Percentiles rank a stretch among this genome's conserved stretches.
These are phyloP conservation scores for Stercorarius parasiticus DNA, from an alignment of 2,113 vertebrate species.

Conservation along the genomic window DNA sequence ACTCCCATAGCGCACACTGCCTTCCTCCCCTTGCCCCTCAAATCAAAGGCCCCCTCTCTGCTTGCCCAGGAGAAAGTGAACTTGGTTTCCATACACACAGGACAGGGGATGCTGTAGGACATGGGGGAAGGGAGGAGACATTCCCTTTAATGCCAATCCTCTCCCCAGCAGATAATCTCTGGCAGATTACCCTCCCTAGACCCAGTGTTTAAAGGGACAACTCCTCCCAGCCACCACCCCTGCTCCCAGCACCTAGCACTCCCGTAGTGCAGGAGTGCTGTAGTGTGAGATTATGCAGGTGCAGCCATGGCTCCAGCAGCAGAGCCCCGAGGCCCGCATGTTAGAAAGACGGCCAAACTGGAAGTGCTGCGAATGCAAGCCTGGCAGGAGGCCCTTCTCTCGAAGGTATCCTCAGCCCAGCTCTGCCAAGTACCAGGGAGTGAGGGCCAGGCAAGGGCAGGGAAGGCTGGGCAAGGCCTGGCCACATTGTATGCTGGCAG, in stretches of 20 bases:
- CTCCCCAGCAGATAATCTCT: conserved; percentile 46
- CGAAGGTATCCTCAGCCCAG: not conserved
- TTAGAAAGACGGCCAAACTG: not conserved
- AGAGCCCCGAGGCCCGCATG: rapidly evolving
- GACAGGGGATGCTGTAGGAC: not conserved
- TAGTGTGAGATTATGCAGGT: rapidly evolving
- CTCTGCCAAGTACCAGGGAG: not conserved
- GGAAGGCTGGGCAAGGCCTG: not conserved
- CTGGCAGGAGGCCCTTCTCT: conserved; percentile 23
- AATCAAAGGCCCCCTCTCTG: not conserved
- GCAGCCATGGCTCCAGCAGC: not conserved
- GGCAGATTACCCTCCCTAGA: conserved; percentile 30
- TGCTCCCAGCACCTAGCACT: not conserved
- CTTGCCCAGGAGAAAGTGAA: not conserved
- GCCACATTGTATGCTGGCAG: rapidly evolving
- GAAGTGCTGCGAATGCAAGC: not conserved
- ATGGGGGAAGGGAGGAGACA: not conserved
- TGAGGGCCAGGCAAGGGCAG: not conserved
- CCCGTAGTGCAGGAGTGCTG: rapidly evolving
- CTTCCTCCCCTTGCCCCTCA: not conserved
- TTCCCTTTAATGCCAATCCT: conserved; percentile 41
- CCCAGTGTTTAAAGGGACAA: conserved; percentile 31
- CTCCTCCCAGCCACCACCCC: not conserved
- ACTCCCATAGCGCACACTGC: not conserved
- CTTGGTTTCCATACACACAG: not conserved